phyloP scores from a whole-genome alignment of 2,113 vertebrate genomes.

The Sinocyclocheilus maitianheensis region DNA sequence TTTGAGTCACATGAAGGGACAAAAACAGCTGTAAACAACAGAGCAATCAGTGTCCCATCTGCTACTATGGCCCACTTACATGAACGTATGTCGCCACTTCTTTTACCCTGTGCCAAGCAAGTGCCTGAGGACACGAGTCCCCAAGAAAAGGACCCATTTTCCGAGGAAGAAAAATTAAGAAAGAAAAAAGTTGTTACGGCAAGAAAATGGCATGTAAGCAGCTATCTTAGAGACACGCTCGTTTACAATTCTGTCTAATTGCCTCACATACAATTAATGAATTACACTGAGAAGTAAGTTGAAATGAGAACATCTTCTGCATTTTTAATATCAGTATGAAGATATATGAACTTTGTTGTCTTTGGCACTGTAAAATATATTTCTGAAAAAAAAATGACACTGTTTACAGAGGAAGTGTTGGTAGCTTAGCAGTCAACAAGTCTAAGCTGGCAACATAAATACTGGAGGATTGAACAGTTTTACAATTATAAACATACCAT shows the following conservation, averaged over 20 bases:
- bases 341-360: background rate
- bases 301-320: constrained; percentile 27
- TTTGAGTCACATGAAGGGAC: constrained; percentile 74
- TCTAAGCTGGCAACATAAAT: background rate
- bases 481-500: background rate
- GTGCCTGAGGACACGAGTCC: constrained; percentile 83
- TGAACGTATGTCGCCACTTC: constrained; percentile 79
- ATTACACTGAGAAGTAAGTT: background rate
- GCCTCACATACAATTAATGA: constrained; percentile 13
- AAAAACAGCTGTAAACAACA: constrained; percentile 80
- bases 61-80: constrained; percentile 80
- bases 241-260: constrained; percentile 44
- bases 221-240: constrained; percentile 38
- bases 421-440: background rate
- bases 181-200: constrained; percentile 48
- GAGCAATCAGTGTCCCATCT: constrained; percentile 80
- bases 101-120: constrained; percentile 75
- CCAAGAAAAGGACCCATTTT: constrained; percentile 81
- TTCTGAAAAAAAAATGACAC: background rate
- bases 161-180: constrained; percentile 65
- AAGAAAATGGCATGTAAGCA: constrained; percentile 45
- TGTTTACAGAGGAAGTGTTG: background rate
- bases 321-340: constrained; percentile 15
- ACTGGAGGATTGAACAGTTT: background rate
- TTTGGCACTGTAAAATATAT: background rate